Evolutionary conservation across 2,888 invertebrate species (phyloP).

Genomic region (Luperina testacea): DNA sequence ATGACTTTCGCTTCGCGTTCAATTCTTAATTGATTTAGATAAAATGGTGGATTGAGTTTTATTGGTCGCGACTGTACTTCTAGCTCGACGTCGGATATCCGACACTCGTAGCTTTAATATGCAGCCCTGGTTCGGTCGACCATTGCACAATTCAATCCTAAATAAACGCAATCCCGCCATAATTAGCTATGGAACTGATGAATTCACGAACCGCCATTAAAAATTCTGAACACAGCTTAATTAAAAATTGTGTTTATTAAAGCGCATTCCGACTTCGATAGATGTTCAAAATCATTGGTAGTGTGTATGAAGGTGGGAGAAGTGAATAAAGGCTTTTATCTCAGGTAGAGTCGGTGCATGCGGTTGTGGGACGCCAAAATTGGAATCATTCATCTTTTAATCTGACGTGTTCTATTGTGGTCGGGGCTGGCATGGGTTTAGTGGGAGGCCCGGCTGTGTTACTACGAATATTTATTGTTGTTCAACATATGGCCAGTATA

Average conservation of each 20-base stretch:
- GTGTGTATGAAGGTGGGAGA: conserved; percentile 56
- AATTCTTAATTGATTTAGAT: conserved; percentile 53
- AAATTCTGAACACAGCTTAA: conserved; percentile 78
- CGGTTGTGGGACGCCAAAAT: conserved; percentile 80
- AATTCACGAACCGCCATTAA: conserved; percentile 81
- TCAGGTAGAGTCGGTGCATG: conserved; percentile 76
- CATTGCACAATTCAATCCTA: conserved; percentile 86
- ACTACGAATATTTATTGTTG: conserved; percentile 74
- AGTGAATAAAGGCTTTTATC: conserved; percentile 75
- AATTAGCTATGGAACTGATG: conserved; percentile 87
- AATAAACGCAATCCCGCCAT: conserved; percentile 84
- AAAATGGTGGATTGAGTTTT: conserved; percentile 51
- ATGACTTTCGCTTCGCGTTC: conserved; percentile 29
- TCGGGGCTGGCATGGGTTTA: conserved; percentile 74
- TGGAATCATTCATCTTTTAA: conserved; percentile 89
- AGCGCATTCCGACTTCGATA: conserved; percentile 68
- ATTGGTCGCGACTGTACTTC: conserved; percentile 77
- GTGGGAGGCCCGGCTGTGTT: conserved; percentile 70
- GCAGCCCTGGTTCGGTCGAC: conserved; percentile 76
- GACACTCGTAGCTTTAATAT: conserved; percentile 85
- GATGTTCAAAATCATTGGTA: conserved; percentile 61
- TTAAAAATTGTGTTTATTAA: conserved; percentile 79
- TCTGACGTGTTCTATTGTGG: conserved; percentile 88
- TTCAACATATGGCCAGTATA: conserved; percentile 63
- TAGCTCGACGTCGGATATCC: conserved; percentile 85